Evolutionary conservation across 2,113 vertebrate species (phyloP).

Genomic region (Lycocorax pyrrhopterus): DNA sequence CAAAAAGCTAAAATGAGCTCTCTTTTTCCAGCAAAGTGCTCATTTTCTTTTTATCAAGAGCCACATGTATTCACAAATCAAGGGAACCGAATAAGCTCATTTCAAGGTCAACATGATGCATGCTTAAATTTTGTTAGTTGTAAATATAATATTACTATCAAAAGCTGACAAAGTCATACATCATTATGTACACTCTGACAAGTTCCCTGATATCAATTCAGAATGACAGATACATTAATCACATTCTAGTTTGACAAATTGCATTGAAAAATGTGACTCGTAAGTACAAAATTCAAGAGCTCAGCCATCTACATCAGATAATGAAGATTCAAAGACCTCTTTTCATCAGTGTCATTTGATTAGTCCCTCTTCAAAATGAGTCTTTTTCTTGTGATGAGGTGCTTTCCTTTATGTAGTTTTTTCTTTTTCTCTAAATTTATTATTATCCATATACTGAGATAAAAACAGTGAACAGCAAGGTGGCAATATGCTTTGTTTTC

Average conservation of each 20-base stretch:
- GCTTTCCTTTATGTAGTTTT: not conserved
- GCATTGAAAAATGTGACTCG: conserved; percentile 12
- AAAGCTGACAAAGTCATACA: conserved; percentile 25
- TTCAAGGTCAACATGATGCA: conserved; percentile 40
- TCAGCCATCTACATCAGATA: conserved; percentile 6
- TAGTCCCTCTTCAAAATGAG: not conserved
- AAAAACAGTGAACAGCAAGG: not conserved
- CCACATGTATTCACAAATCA: not conserved
- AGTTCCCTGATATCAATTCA: conserved; percentile 15
- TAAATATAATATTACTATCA: conserved; percentile 30
- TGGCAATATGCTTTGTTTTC: not conserved
- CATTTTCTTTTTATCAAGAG: not conserved
- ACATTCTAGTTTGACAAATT: conserved; percentile 37
- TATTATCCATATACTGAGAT: not conserved
- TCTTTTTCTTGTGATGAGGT: not conserved
- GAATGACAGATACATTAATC: conserved; percentile 48
- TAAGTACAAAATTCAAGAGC: conserved; percentile 31
- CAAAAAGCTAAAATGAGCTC: not conserved
- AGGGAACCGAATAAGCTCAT: not conserved
- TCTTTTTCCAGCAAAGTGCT: not conserved
- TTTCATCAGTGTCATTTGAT: not conserved
- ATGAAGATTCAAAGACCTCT: conserved; percentile 39
- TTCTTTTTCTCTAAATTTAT: not conserved
- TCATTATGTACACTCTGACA: conserved; percentile 13
- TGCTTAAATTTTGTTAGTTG: conserved; percentile 33